Evolutionary conservation across 2,888 invertebrate species (phyloP), one percentile per base, ranked within the genome.

Genomic region (Megamerina dolium): DNA sequence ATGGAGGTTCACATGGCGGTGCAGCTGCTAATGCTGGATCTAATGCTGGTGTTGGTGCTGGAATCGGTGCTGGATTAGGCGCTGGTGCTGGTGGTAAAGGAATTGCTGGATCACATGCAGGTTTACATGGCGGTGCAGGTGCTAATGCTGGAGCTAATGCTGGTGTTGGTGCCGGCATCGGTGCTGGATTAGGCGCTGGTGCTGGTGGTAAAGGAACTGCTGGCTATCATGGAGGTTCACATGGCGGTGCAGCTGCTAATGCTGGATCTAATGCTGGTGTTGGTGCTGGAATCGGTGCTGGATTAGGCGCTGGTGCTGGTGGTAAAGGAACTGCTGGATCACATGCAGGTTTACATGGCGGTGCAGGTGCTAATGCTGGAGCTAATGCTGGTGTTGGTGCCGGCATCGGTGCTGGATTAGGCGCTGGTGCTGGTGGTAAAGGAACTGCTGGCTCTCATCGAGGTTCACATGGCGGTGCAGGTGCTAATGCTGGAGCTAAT

Each of bases 311-410:
- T 12, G 19, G 12, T n/a, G 41, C 20, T 27, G 17, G 8, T 30
- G 36, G 17, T 2, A 6, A 16, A 4, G 18, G 20, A 14, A 21
- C 14, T 10, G 6, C 3, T 41, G 37, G 18, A 21, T 10, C 41
- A 17, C 35, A 21, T 10, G 19, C 31, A n/a, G 31, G 31, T 3
- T 3, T 3, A 10, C 17, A 9, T 2, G 8, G 32, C 16, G 16
- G 16, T 17, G 17, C 12, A 16, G 5, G 20, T 19, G 29, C 14
- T 27, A 32, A 30, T n/a, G 20, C 14, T n/a, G 45, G 34, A n/a
- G 29, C 19, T 36, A 45, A 32, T 3, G n/a, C 36, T 13, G 36
- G 37, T 3, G 23, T n/a, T 18, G 48, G 37, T 10, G 17, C 10
- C 16, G 49, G 35, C 10, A 29, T 26, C 33, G 32, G 29, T 3